A percentile compares a stretch with the other conserved stretches of the same genome.
These are phyloP conservation scores for Archegozetes longisetosus DNA, from an alignment of 1,140 invertebrate genomes.

Conservation along the genomic window DNA sequence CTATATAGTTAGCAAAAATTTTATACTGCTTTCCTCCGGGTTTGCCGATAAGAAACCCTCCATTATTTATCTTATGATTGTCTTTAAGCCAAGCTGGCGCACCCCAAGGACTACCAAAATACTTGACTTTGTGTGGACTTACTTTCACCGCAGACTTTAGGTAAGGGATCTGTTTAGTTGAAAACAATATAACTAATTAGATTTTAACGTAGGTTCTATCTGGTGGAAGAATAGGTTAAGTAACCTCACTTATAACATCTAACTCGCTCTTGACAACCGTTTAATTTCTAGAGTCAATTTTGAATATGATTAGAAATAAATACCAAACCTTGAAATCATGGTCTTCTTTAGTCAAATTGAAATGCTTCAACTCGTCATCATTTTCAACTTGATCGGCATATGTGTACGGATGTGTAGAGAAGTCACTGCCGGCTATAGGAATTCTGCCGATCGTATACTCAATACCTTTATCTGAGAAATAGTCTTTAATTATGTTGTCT, in stretches of 20 bases:
- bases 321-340: constrained; percentile 45
- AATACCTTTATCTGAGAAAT: constrained; percentile 26
- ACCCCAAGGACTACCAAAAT: constrained; percentile 61
- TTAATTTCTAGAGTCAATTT: no score
- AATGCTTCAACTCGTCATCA: constrained; percentile 47
- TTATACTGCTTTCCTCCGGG: constrained; percentile 49
- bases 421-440: constrained; percentile 68
- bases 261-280: no score
- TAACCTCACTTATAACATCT: no score
- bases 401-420: constrained; percentile 49
- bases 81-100: constrained; percentile 87
- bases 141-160: constrained; percentile 37
- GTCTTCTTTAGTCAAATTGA: constrained; percentile 47
- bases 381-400: constrained; percentile 40
- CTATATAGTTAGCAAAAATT: no score
- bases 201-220: no score
- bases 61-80: constrained; percentile 40
- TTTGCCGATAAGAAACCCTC: constrained; percentile 38
- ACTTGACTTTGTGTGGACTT: constrained; percentile 30
- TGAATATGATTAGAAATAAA: no score
- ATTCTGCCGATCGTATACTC: constrained; percentile 57
- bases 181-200: no score
- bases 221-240: no score
- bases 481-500: constrained; percentile 27
- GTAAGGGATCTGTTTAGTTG: constrained; percentile 55